phyloP scores from a whole-genome alignment of 2,113 vertebrate genomes.

The Macquaria ambigua region DNA sequence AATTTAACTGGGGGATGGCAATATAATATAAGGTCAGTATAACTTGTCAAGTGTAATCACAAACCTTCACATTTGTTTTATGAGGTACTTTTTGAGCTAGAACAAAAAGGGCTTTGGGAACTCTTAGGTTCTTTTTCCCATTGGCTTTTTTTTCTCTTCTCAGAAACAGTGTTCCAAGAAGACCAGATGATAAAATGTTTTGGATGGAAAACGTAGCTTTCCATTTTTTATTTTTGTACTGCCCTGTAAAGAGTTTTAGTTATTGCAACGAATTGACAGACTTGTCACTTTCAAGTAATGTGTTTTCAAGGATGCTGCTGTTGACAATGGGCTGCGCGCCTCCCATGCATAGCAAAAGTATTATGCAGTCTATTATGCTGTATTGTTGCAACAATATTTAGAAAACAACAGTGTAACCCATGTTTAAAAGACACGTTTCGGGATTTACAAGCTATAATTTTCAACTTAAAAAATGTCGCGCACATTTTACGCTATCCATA shows the following conservation, averaged over 20 bases:
- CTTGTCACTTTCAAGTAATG: constrained; percentile 8
- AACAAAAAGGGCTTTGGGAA: not conserved
- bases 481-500: too few species aligned
- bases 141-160: not conserved
- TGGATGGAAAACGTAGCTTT: not conserved
- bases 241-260: not conserved
- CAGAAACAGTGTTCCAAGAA: not conserved
- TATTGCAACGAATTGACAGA: not conserved
- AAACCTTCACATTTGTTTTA: not conserved
- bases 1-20: too few species aligned
- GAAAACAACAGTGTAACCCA: not conserved
- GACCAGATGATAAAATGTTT: not conserved
- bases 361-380: not conserved
- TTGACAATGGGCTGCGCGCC: constrained; percentile 38
- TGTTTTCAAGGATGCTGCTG: constrained; percentile 20
- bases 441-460: not conserved
- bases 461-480: not conserved
- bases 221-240: too few species aligned
- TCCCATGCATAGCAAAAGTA: not conserved
- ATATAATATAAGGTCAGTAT: not conserved
- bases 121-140: not conserved
- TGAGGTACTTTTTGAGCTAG: not conserved
- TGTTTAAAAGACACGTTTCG: not conserved
- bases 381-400: not conserved
- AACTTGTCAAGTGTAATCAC: not conserved